Conservation (phyloP, 2,888 invertebrate species). For the Cyrtodaria siliqua region DNA sequence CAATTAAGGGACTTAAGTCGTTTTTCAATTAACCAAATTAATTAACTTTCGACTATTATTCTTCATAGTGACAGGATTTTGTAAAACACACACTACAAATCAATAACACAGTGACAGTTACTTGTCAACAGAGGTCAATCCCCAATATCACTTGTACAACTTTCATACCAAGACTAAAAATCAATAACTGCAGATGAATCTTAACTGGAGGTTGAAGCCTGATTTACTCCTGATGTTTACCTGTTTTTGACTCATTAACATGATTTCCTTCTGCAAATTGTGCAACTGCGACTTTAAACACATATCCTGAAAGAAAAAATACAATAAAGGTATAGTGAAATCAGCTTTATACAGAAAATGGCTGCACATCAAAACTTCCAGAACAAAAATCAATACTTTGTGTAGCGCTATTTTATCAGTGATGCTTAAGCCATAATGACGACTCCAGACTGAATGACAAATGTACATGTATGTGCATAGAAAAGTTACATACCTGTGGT, state of each 20-base stretch:
- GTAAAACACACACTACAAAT: too few species aligned
- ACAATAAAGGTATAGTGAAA: constrained; percentile 30
- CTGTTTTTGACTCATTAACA: constrained; percentile 81
- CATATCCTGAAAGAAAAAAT: constrained; percentile 75
- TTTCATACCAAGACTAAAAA: too few species aligned
- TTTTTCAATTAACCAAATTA: too few species aligned
- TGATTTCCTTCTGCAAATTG: constrained; percentile 81
- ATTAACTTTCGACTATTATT: too few species aligned
- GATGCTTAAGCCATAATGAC: background rate
- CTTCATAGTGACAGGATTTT: too few species aligned
- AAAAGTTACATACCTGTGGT: constrained; percentile 75
- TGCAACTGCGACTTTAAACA: constrained; percentile 75
- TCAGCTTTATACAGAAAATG: constrained; percentile 45
- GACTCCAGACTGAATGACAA: too few species aligned
- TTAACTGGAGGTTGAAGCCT: too few species aligned
- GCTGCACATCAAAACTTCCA: constrained; percentile 71
- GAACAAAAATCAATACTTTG: constrained; percentile 79
- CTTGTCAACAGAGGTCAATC: too few species aligned
- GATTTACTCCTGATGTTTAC: constrained; percentile 55
- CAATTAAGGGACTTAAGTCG: too few species aligned
- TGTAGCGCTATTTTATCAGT: constrained; percentile 18
- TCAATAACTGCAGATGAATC: too few species aligned
- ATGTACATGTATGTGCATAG: constrained; percentile 1
- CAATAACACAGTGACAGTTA: too few species aligned
- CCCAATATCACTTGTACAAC: too few species aligned